Evolutionary conservation across 2,888 invertebrate species (phyloP).

Genomic region (Neocrepidodera transversa): DNA sequence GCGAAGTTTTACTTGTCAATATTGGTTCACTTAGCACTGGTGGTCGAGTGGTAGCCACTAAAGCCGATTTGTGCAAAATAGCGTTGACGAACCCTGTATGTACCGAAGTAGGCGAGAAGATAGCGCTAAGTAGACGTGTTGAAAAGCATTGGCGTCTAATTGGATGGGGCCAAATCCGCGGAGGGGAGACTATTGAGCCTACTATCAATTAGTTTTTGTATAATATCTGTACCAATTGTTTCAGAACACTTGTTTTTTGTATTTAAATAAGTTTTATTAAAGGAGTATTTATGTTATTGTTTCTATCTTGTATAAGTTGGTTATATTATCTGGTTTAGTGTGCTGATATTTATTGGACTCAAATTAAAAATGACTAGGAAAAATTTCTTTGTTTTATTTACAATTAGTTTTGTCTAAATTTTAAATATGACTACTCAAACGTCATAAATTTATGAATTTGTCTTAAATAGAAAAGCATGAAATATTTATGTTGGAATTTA

Average conservation of each 20-base stretch:
- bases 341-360: slow-evolving; percentile 15
- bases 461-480: no score
- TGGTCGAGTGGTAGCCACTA: slow-evolving; percentile 92
- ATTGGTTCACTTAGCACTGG: slow-evolving; percentile 99
- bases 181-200: slow-evolving; percentile 95
- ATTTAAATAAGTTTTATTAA: slow-evolving; percentile 9
- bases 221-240: slow-evolving; percentile 10
- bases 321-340: slow-evolving; percentile 13
- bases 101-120: slow-evolving; percentile 98
- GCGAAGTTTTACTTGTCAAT: slow-evolving; percentile 94
- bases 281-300: slow-evolving; percentile 9
- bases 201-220: slow-evolving; percentile 43
- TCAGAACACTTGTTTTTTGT: slow-evolving; percentile 18
- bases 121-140: slow-evolving; percentile 97
- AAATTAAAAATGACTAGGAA: slow-evolving; percentile 18
- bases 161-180: slow-evolving; percentile 99
- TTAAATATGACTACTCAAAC: no score
- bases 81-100: slow-evolving; percentile 97
- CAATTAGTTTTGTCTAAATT: no score
- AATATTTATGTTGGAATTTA: no score
- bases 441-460: no score
- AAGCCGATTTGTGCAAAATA: slow-evolving; percentile 97
- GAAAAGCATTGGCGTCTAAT: slow-evolving; percentile 99
- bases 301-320: slow-evolving; percentile 7
- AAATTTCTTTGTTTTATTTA: not conserved